Base-by-base conservation (phyloP, 2,113 vertebrate genomes). In the Grammatotria lemairii region DNA sequence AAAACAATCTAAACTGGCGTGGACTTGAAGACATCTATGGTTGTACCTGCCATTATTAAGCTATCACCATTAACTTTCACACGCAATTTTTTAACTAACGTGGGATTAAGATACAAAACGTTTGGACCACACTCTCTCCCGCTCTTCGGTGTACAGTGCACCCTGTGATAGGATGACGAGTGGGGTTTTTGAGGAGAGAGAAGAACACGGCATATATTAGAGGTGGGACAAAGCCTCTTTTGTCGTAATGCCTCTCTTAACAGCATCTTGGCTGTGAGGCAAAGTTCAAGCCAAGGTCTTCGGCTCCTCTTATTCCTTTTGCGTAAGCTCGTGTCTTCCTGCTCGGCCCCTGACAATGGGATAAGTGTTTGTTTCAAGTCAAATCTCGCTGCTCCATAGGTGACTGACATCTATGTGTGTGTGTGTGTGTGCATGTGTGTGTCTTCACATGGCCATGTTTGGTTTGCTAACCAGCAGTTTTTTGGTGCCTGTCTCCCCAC, bases 401-500 rank as follows among this genome's bases (percentile, higher is more conserved):
- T 92, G 88, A 92, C 81, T 91, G 91, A 92, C 86, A 91, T 88
- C 53, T 86, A 5, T 82, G 49, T 54, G 79, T 82, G 60, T 81
- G 35, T 87, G 54, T 70, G 58, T n/a, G 53, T 26, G 79, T 40
- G n/a, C 49, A 45, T 31, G 51, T 57, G 28, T 60, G 79, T 82
- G 84, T 87, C 33, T 58, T 82, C 17, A 38, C 84, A 81, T 55
- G 47, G 87, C 88, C 91, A 93, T 93, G 91, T 95, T 95, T 94
- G 91, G 92, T 93, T 94, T 94, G 91, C 93, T 93, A 94, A 93
- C 91, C 91, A 94, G 93, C 87, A 87, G 87, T 87, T 94, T 87
- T 90, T 91, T 84, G 89, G 92, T 97, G 97, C 97, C 92, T 91
- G 88, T 96, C 96, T 97, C 95, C 96, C 96, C 97, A 95, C 96